Evolutionary conservation across 1,140 invertebrate genomes (phyloP).

Genomic region (Drosophila tsacasi): DNA sequence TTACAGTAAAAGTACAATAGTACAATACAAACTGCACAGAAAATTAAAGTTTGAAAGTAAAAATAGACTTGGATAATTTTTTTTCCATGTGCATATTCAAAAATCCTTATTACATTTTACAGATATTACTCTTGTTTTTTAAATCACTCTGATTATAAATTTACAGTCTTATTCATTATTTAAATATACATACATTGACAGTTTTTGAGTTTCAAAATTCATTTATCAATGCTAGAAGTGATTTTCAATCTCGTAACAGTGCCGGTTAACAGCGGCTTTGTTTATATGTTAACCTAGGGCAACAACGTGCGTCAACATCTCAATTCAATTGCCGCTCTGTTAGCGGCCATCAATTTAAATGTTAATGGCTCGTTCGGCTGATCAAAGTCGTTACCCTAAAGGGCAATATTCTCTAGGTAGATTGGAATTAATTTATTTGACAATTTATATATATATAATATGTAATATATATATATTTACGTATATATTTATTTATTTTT

Average conservation of each 20-base stretch:
- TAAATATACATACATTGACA: accelerated
- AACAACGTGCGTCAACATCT: constrained; percentile 37
- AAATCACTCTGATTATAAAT: not conserved
- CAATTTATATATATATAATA: too few relatives aligned
- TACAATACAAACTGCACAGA: not conserved
- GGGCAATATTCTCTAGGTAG: too few relatives aligned
- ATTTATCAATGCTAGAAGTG: not conserved
- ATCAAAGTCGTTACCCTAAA: too few relatives aligned
- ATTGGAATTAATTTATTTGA: too few relatives aligned
- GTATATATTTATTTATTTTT: too few relatives aligned
- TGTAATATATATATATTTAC: too few relatives aligned
- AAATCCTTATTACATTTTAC: too few relatives aligned
- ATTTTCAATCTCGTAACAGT: constrained; percentile 19
- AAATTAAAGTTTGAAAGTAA: not conserved
- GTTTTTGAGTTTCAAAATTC: not conserved
- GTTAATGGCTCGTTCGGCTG: constrained; percentile 48
- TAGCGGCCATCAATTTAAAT: constrained; percentile 64
- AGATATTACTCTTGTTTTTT: not conserved
- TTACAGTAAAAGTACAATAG: not conserved
- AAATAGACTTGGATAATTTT: too few relatives aligned
- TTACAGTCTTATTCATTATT: not conserved
- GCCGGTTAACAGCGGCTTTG: constrained; percentile 24
- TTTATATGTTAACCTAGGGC: constrained; percentile 61
- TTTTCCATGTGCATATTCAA: too few relatives aligned
- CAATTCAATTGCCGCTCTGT: constrained; percentile 39